phyloP scores from a whole-genome alignment of 2,888 invertebrate species.

The Dendrolimus houi region DNA sequence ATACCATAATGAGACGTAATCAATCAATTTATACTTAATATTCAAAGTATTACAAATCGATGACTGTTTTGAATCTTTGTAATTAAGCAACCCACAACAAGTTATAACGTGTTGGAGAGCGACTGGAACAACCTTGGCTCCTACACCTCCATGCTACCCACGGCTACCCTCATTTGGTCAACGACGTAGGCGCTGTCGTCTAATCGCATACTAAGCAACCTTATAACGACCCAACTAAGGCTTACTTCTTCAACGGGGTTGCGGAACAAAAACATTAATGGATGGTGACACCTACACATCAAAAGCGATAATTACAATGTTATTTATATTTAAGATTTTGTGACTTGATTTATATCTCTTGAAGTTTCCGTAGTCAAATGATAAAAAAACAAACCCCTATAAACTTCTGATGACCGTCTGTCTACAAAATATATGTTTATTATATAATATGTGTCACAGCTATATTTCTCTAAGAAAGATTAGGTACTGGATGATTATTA shows the following conservation, averaged over 20 bases:
- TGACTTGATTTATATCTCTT: constrained; percentile 8
- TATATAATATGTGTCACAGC: no score
- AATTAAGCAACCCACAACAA: constrained; percentile 66
- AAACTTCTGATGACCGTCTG: no score
- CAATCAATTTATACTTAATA: background rate
- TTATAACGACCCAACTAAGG: constrained; percentile 62
- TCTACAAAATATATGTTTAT: no score
- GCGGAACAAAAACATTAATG: constrained; percentile 51
- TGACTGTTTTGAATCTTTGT: constrained; percentile 51
- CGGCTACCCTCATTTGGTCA: constrained; percentile 74
- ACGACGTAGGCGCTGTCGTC: constrained; percentile 58
- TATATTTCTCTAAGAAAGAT: no score
- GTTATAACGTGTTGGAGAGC: constrained; percentile 55
- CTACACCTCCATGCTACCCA: constrained; percentile 71
- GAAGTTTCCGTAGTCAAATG: background rate
- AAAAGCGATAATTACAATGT: constrained; percentile 45
- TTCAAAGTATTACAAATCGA: constrained; percentile 27
- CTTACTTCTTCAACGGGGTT: constrained; percentile 58
- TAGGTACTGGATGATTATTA: no score
- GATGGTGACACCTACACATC: constrained; percentile 54
- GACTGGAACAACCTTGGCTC: constrained; percentile 70
- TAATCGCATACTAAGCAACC: constrained; percentile 64
- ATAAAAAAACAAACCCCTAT: background rate
- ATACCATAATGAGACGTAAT: background rate
- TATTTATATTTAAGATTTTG: constrained; percentile 26